Conservation (phyloP, 1,140 invertebrate species). For the Euglossa dilemma region DNA sequence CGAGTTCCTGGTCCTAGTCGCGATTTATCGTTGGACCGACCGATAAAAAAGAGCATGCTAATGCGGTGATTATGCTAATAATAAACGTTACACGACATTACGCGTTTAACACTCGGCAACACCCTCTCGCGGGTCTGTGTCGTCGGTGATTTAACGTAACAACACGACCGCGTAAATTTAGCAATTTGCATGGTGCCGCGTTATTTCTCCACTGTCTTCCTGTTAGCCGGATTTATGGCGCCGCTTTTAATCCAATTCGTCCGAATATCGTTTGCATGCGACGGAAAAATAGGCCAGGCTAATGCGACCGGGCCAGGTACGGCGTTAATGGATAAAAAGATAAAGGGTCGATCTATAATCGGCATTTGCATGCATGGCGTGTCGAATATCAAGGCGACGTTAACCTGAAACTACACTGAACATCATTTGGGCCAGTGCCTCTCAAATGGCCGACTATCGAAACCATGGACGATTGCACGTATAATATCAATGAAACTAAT, state of each 20-base stretch:
- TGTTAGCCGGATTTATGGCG: constrained; percentile 12
- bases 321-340: constrained; percentile 35
- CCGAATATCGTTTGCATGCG: constrained; percentile 11
- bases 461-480: too few relatives aligned
- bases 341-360: constrained; percentile 17
- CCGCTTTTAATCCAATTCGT: constrained; percentile 36
- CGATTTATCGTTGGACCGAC: constrained; percentile 2
- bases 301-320: background rate
- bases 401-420: background rate
- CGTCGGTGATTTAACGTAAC: constrained; percentile 38
- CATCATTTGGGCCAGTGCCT: background rate
- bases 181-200: constrained; percentile 46
- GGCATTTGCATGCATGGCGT: constrained; percentile 19
- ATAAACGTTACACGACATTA: constrained; percentile 42
- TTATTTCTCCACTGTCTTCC: constrained; percentile 38
- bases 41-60: constrained; percentile 32
- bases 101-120: constrained; percentile 17
- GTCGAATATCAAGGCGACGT: constrained; percentile 21
- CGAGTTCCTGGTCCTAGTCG: background rate
- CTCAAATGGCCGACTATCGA: background rate
- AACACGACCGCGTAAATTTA: constrained; percentile 45
- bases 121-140: background rate
- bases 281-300: constrained; percentile 9
- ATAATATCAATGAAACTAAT: too few relatives aligned
- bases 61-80: constrained; percentile 46